Percentiles rank a stretch among this genome's conserved stretches.
Conservation (phyloP, 2,888 invertebrate genomes). For the Busseola fusca region DNA sequence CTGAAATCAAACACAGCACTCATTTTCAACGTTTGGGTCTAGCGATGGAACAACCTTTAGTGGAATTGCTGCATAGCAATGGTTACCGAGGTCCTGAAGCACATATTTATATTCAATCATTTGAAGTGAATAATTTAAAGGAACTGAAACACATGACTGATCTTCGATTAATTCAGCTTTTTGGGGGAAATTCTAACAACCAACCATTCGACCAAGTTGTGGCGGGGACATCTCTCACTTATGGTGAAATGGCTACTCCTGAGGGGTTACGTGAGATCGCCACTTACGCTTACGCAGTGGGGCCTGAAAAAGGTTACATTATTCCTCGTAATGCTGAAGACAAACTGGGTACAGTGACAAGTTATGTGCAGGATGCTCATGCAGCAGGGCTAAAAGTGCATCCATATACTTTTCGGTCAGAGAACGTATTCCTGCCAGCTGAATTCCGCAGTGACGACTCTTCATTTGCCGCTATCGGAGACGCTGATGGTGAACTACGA, state of each 20-base stretch:
- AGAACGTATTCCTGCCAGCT: slow-evolving; percentile 77
- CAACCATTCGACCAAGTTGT: slow-evolving; percentile 78
- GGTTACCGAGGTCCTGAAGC: slow-evolving; percentile 75
- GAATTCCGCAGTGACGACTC: slow-evolving; percentile 74
- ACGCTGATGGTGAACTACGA: slow-evolving; percentile 76
- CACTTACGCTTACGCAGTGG: slow-evolving; percentile 81
- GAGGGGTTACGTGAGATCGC: slow-evolving; percentile 80
- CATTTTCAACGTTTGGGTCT: slow-evolving; percentile 79
- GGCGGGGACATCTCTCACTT: slow-evolving; percentile 75
- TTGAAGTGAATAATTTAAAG: slow-evolving; percentile 82
- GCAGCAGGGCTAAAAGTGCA: slow-evolving; percentile 82
- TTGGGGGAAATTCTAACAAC: slow-evolving; percentile 53
- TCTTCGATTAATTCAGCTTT: slow-evolving; percentile 79
- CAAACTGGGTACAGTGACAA: slow-evolving; percentile 73
- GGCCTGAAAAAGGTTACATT: slow-evolving; percentile 81
- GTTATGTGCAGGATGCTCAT: slow-evolving; percentile 79
- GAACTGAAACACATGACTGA: slow-evolving; percentile 78
- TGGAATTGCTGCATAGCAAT: slow-evolving; percentile 78
- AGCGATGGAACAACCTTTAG: slow-evolving; percentile 78
- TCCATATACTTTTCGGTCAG: slow-evolving; percentile 83
- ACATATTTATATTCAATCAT: slow-evolving; percentile 83
- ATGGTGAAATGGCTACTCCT: slow-evolving; percentile 79
- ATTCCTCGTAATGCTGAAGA: slow-evolving; percentile 76
- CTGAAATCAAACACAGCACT: slow-evolving; percentile 82
- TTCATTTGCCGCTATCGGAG: slow-evolving; percentile 72